phyloP scores from a whole-genome alignment of 2,113 vertebrate species.

The Mormoops blainvillei region DNA sequence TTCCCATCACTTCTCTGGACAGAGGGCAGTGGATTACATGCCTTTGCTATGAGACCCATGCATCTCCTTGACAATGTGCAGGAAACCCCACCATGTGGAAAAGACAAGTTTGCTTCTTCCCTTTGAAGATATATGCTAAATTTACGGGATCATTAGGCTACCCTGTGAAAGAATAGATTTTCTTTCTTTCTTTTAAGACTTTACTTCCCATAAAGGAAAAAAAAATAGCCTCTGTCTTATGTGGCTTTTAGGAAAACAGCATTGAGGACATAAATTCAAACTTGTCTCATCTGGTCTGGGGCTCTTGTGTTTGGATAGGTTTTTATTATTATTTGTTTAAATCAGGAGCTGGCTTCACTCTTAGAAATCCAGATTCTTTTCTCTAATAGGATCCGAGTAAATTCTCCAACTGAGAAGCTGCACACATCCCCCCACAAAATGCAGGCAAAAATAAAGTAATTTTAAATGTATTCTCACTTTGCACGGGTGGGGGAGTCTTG shows the following conservation, averaged over 20 bases:
- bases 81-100: neutral
- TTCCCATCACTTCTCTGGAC: neutral
- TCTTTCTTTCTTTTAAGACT: neutral
- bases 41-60: neutral
- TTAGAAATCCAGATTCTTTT: neutral
- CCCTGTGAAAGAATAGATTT: constrained; percentile 5
- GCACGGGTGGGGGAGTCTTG: constrained; percentile 45
- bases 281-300: neutral
- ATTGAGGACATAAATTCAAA: neutral
- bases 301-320: neutral
- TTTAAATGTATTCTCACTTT: constrained; percentile 63
- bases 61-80: neutral
- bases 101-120: constrained; percentile 37
- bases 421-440: too few species aligned
- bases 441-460: constrained; percentile 39
- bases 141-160: neutral
- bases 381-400: neutral
- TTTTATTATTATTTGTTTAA: neutral
- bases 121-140: constrained; percentile 16
- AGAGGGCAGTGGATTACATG: neutral
- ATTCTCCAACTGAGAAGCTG: neutral
- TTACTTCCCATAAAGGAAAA: neutral
- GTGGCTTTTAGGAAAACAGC: neutral
- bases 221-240: neutral
- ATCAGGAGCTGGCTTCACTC: neutral